Evolutionary conservation across 2,113 vertebrate species (phyloP).

Genomic region (Dicaeum eximium): DNA sequence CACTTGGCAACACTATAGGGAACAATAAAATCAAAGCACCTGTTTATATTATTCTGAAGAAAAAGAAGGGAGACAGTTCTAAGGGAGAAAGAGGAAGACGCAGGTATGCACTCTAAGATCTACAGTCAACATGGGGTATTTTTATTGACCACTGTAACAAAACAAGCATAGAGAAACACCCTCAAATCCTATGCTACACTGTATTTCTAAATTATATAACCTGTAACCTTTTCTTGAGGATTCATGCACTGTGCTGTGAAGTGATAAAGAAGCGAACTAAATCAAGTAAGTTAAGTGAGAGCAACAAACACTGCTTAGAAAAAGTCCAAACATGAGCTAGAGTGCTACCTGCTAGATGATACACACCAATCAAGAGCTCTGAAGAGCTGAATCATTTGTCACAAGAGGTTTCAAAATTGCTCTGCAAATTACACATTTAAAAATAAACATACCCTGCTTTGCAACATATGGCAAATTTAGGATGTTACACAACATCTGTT

Average conservation of each 20-base stretch:
- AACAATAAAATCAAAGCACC: background rate
- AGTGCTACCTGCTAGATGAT: background rate
- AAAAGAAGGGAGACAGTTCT: background rate
- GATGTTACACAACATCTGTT: background rate
- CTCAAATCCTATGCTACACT: background rate
- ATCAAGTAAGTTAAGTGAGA: background rate
- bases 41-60: background rate
- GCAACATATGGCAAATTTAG: background rate
- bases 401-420: background rate
- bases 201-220: background rate
- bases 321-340: background rate
- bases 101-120: fast-evolving
- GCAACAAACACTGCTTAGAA: background rate
- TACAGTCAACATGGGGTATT: background rate
- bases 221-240: background rate
- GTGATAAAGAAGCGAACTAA: background rate
- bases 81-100: background rate
- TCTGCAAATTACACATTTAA: slow-evolving; percentile 16
- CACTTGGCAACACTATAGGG: background rate
- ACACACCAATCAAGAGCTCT: background rate
- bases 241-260: background rate
- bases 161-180: background rate
- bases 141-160: background rate
- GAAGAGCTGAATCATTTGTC: background rate
- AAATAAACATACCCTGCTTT: background rate